Evolutionary conservation across 1,140 invertebrate genomes (phyloP), one percentile per base, ranked within the genome.

Genomic region (Drosophila malerkotliana): DNA sequence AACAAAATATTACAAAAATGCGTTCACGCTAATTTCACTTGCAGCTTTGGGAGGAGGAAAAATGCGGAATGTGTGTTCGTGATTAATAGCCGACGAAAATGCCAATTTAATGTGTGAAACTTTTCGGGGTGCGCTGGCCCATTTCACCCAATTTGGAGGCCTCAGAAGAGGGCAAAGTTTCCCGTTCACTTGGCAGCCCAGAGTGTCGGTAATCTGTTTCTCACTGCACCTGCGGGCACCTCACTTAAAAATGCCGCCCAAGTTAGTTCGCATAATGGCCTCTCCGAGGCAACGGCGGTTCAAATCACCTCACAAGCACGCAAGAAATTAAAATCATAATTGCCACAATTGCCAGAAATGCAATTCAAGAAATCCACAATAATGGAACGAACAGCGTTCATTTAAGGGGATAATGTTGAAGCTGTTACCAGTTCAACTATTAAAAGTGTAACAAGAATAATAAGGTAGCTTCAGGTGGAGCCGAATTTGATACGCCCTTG

Each of bases 21-120:
- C 10, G 8, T 49, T n/a, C 26, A 66, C 58, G 58, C 63, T 26
- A 41, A 32, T 62, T 66, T 63, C n/a, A 9, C 24, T 24, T 24
- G n/a, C n/a, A 32, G 7, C 8, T 18, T 30, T 12, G 55, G 14
- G 26, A 9, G n/a, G 12, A 5, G n/a, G 1, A 15, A 30, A 6
- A 41, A 5, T n/a, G 39, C 12, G 8, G 39, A 21, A 37, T 1
- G 10, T 54, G 12, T 10, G 24, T 39, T 66, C 24, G n/a, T 62
- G 62, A 62, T 51, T 66, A 66, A 49, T 39, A 9, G n/a, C 41
- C 28, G 12, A 15, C 34, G 4, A 30, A 62, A 55, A 24, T 24
- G 37, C 12, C 9, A 14, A 15, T 48, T 66, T 32, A 47, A 62
- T 51, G 24, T 15, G 32, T 21, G 5, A 39, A 63, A 39, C 9